phyloP scores from a whole-genome alignment of 2,888 invertebrate species.

The Acronicta aceris region DNA sequence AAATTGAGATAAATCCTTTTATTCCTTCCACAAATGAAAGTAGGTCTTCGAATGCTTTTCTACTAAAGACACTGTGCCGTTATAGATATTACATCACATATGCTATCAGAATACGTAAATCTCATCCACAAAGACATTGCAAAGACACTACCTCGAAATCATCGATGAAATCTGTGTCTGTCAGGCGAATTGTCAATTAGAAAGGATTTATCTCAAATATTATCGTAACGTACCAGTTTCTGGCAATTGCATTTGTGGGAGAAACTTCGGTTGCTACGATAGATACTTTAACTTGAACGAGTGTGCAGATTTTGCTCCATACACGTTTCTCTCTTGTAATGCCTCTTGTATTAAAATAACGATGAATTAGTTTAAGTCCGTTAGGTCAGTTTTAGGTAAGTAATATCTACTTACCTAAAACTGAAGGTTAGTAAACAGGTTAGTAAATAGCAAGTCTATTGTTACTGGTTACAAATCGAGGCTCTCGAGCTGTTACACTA shows the following conservation, averaged over 20 bases:
- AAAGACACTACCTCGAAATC: conserved; percentile 24
- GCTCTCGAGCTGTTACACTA: too few relatives aligned
- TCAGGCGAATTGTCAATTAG: conserved; percentile 64
- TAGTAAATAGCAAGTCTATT: too few relatives aligned
- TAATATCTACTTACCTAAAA: too few relatives aligned
- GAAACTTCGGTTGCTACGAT: conserved; percentile 10
- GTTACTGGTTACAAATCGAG: too few relatives aligned
- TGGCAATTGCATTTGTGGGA: conserved; percentile 54
- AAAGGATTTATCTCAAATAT: conserved; percentile 66
- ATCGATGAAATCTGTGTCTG: conserved; percentile 47
- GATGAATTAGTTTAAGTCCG: too few relatives aligned
- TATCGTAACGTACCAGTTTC: conserved; percentile 60
- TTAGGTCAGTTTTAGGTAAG: too few relatives aligned
- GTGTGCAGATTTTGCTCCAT: background rate
- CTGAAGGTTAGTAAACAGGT: too few relatives aligned
- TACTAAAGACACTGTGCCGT: conserved; percentile 15
- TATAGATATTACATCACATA: background rate
- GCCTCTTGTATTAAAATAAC: too few relatives aligned
- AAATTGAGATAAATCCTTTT: conserved; percentile 7
- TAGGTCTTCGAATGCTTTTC: conserved; percentile 8
- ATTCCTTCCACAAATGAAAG: conserved; percentile 12
- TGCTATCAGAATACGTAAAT: conserved; percentile 11
- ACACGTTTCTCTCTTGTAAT: background rate
- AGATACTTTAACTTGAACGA: background rate
- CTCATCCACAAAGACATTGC: conserved; percentile 6